Base-by-base conservation (phyloP, 1,140 invertebrate genomes). In the Lordiphosa clarofinis region DNA sequence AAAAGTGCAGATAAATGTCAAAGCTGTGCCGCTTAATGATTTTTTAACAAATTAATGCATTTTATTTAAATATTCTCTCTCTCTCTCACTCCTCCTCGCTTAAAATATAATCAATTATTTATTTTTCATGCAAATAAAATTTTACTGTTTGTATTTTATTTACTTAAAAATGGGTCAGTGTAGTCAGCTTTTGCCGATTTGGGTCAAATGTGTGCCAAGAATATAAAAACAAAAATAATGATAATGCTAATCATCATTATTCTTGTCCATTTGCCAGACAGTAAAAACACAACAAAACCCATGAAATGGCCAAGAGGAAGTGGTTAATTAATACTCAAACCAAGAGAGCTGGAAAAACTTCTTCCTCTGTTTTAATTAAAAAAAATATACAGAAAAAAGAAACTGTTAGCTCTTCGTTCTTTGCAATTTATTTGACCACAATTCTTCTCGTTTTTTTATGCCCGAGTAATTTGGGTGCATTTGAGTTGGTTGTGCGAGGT, bases 191-290 rank as follows among this genome's bases (percentile, higher is more conserved):
- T 62, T 47, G 56, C 49, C 38, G 73, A 84, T 69, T 84, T 84
- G 76, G 76, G 78, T 82, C 76, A 76, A 73, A 61, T 84, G 73
- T 76, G 78, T 76, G 76, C 59, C 68, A 44, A 56, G 78, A 59
- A 76, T 82, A 65, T 55, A 82, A 76, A 60, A 74, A 81, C 58
- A 35, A 63, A 53, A 33, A 66, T 37, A 46, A 19, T 13, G 31
- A 15, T 56, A 46, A 47, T 60, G 13, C 54, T 42, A 44, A 60
- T 52, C 44, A 73, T 70, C 56, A 75, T 73, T 65, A 79, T 81
- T 72, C 82, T 31, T 82, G 64, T 39, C 44, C 67, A 67, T 82
- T 82, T 72, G 71, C 58, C 46, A 40, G 59, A 59, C 63, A 62
- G 68, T 68, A 69, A 82, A 71, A 49, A 33, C 2, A 19, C 2